phyloP scores from a whole-genome alignment of 2,888 invertebrate genomes.

The Netelia inedita region DNA sequence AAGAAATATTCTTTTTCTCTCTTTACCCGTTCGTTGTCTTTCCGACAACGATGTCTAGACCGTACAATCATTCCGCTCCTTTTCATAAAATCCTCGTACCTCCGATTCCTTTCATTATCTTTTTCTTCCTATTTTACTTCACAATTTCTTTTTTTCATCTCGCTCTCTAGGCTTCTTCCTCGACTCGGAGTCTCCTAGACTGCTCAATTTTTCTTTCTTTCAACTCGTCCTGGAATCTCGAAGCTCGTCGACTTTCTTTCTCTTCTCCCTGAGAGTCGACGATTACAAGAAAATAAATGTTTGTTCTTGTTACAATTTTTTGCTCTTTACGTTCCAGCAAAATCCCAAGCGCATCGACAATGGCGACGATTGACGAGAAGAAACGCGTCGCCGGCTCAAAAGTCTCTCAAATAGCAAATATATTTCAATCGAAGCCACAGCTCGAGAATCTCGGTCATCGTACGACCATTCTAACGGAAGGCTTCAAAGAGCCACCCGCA shows the following conservation, averaged over 20 bases:
- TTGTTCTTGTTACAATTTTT: not conserved
- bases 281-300: no score
- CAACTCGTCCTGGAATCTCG: not conserved
- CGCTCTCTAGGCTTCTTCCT: conserved; percentile 36
- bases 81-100: conserved; percentile 14
- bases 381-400: conserved; percentile 90
- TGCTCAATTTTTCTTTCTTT: conserved; percentile 13
- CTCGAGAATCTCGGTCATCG: conserved; percentile 80
- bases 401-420: conserved; percentile 96
- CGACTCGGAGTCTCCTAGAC: not conserved
- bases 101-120: conserved; percentile 19
- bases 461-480: conserved; percentile 79
- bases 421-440: conserved; percentile 90
- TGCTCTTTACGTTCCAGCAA: conserved; percentile 32
- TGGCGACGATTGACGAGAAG: conserved; percentile 90
- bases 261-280: not conserved
- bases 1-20: conserved; percentile 32
- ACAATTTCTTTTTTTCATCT: conserved; percentile 43
- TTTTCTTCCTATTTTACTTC: conserved; percentile 26
- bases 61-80: conserved; percentile 6
- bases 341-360: conserved; percentile 65
- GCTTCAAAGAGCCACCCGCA: conserved; percentile 85
- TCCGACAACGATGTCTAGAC: conserved; percentile 58
- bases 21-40: conserved; percentile 45
- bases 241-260: not conserved